Percentiles rank a stretch among this genome's conserved stretches.
These are phyloP conservation scores for Molanna angustata DNA, from an alignment of 2,888 invertebrate species.

Conservation along the genomic window DNA sequence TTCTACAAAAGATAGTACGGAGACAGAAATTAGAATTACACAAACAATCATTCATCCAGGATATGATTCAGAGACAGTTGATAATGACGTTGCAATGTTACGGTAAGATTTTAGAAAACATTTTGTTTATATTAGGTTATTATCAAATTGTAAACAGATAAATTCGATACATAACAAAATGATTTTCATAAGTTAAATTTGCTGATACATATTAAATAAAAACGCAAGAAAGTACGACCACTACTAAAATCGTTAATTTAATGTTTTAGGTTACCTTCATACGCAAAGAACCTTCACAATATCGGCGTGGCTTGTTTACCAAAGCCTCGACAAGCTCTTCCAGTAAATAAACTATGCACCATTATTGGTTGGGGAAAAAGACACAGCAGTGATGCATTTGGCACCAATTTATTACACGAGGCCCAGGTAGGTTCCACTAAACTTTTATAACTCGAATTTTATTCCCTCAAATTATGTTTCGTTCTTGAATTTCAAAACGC, in stretches of 20 bases:
- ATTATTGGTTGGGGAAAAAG: conserved; percentile 94
- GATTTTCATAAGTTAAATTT: too few relatives aligned
- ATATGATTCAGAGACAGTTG: conserved; percentile 85
- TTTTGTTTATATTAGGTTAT: conserved; percentile 1
- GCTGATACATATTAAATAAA: too few relatives aligned
- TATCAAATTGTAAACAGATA: conserved; percentile 1
- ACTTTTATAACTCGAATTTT: too few relatives aligned
- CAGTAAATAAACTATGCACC: conserved; percentile 67
- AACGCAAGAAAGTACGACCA: too few relatives aligned
- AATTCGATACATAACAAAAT: too few relatives aligned
- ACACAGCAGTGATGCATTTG: conserved; percentile 70
- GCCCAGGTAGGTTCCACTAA: conserved; percentile 79
- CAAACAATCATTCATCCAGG: conserved; percentile 78
- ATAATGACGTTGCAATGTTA: conserved; percentile 88
- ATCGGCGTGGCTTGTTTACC: conserved; percentile 70
- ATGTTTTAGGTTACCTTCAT: conserved; percentile 41
- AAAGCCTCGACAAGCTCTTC: conserved; percentile 61
- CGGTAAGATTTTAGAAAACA: conserved; percentile 46
- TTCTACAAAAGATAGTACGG: conserved; percentile 68
- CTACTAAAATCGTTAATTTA: not conserved
- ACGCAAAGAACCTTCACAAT: conserved; percentile 8
- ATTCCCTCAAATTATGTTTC: too few relatives aligned
- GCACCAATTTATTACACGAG: conserved; percentile 82
- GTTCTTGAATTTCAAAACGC: too few relatives aligned
- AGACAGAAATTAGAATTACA: conserved; percentile 71